These are phyloP conservation scores for Liparis tanakae DNA, from an alignment of 2,797 vertebrate genomes.

Conservation along the genomic window DNA sequence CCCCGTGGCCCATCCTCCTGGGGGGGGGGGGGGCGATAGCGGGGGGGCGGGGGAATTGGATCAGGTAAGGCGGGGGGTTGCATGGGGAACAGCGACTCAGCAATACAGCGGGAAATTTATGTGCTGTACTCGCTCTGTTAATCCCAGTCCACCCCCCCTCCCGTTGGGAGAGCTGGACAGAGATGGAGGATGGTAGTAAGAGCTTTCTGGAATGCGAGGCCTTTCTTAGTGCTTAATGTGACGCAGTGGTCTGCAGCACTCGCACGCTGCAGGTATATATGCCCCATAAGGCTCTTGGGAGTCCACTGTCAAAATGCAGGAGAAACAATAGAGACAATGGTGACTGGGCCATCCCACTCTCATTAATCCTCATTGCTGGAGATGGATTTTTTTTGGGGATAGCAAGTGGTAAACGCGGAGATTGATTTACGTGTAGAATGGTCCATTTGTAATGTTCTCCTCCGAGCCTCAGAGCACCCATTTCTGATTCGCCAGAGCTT, in stretches of 20 bases:
- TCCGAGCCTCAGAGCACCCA: conserved; percentile 61
- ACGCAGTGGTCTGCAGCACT: conserved; percentile 53
- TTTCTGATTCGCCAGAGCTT: conserved; percentile 69
- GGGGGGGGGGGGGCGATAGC: conserved; percentile 42
- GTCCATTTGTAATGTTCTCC: conserved; percentile 74
- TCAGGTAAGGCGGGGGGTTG: conserved; percentile 43
- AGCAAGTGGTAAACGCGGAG: conserved; percentile 68
- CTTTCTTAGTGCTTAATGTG: conserved; percentile 41
- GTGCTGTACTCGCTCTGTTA: conserved; percentile 63
- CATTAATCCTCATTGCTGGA: conserved; percentile 78
- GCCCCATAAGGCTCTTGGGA: conserved; percentile 54
- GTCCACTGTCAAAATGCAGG: conserved; percentile 62
- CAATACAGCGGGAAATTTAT: conserved; percentile 71
- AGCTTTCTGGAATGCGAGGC: conserved; percentile 58
- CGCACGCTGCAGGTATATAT: conserved; percentile 40
- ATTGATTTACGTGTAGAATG: conserved; percentile 76
- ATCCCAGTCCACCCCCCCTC: conserved; percentile 61
- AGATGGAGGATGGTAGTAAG: conserved; percentile 65
- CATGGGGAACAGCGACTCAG: conserved; percentile 64
- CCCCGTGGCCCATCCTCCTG: conserved; percentile 57
- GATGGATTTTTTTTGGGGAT: conserved; percentile 69
- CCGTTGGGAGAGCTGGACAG: conserved; percentile 65
- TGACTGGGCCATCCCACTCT: conserved; percentile 60
- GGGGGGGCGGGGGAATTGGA: conserved; percentile 27
- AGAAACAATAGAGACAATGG: conserved; percentile 62